A percentile compares a stretch with the other conserved stretches of the same genome.
phyloP scores from a whole-genome alignment of 2,113 vertebrate species.

The Podocnemis expansa region DNA sequence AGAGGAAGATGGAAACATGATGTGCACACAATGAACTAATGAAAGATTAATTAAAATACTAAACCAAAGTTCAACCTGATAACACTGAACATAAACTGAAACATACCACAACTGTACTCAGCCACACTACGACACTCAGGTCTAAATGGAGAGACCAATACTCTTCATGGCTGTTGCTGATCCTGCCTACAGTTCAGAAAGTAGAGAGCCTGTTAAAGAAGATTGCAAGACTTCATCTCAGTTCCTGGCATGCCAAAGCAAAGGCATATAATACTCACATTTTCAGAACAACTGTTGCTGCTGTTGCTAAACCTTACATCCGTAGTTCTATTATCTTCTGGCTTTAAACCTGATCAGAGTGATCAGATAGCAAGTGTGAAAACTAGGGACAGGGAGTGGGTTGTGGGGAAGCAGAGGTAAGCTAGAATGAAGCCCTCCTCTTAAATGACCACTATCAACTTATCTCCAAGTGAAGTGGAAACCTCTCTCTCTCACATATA shows the following conservation, averaged over 20 bases:
- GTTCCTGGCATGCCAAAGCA: background rate
- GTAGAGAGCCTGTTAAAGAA: background rate
- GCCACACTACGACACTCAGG: accelerated
- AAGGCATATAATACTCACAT: background rate
- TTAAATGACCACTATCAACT: background rate
- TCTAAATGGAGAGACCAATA: background rate
- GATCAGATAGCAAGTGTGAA: too few relatives aligned
- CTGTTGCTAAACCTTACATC: too few relatives aligned
- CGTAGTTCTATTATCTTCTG: background rate
- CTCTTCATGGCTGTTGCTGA: background rate
- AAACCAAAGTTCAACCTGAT: background rate
- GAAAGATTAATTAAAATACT: background rate
- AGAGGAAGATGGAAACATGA: background rate
- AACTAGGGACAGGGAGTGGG: too few relatives aligned
- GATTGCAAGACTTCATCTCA: background rate
- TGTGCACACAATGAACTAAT: background rate
- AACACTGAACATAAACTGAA: background rate
- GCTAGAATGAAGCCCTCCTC: background rate
- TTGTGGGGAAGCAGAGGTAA: accelerated
- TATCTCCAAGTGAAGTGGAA: background rate
- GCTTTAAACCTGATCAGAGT: background rate
- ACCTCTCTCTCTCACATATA: background rate
- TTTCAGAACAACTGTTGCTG: background rate
- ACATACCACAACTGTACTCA: background rate
- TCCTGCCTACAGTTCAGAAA: background rate